Evolutionary conservation across 2,797 vertebrate species (phyloP).

Genomic region (Epinephelus coioides): DNA sequence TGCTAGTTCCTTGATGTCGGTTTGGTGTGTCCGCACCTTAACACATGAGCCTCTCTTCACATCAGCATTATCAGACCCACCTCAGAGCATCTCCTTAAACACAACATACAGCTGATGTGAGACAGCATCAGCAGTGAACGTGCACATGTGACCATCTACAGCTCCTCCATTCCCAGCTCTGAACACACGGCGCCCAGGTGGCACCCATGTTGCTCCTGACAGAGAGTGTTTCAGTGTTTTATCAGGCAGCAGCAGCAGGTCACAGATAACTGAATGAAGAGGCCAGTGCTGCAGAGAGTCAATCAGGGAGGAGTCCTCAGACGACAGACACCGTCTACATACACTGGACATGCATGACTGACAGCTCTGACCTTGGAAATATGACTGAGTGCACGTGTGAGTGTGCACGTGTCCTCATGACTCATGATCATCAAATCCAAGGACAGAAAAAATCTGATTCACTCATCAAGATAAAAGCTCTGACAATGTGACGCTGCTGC

Average conservation of each 20-base stretch:
- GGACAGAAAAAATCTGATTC: conserved; percentile 12
- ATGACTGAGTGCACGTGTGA: not conserved
- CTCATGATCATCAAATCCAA: conserved; percentile 7
- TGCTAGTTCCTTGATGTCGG: too few species aligned
- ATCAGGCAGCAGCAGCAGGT: conserved; percentile 67
- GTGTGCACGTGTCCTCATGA: not conserved
- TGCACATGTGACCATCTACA: not conserved
- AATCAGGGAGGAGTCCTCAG: conserved; percentile 60
- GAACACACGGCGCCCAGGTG: conserved; percentile 5
- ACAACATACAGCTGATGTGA: not conserved
- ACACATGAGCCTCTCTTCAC: too few species aligned
- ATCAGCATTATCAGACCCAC: too few species aligned
- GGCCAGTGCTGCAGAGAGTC: conserved; percentile 66
- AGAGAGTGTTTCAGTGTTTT: conserved; percentile 66
- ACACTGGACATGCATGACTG: conserved; percentile 30
- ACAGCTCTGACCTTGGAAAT: conserved; percentile 34
- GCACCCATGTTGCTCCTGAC: conserved; percentile 67
- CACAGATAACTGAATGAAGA: conserved; percentile 72
- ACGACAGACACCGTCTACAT: conserved; percentile 1
- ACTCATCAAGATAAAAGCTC: not conserved
- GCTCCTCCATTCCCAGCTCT: not conserved
- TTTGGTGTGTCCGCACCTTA: too few species aligned
- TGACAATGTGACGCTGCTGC: not conserved
- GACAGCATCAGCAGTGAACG: not conserved
- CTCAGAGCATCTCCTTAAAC: too few species aligned